These are phyloP conservation scores for Apodemia duryi DNA, from an alignment of 2,888 invertebrate genomes.

Conservation along the genomic window DNA sequence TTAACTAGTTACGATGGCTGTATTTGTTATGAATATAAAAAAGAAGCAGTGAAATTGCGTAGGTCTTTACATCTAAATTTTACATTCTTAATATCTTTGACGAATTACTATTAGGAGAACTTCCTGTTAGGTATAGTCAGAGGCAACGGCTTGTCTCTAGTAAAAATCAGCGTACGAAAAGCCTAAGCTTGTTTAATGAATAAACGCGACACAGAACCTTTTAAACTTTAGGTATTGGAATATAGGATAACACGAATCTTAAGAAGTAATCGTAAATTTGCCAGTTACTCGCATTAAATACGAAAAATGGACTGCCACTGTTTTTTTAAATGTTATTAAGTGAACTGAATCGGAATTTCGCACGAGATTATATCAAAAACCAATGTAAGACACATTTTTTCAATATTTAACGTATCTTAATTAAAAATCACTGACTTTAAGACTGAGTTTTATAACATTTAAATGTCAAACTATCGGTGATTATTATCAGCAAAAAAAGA, in stretches of 20 bases:
- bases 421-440: not conserved
- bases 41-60: no score
- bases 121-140: no score
- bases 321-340: conserved; percentile 32
- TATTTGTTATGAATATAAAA: no score
- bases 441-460: not conserved
- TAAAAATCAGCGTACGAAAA: not conserved
- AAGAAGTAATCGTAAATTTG: not conserved
- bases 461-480: not conserved
- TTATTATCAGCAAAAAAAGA: not conserved
- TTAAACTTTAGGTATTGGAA: not conserved
- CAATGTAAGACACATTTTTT: conserved; percentile 17
- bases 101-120: no score
- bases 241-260: not conserved
- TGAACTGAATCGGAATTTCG: conserved; percentile 35
- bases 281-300: conserved; percentile 18
- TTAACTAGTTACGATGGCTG: no score
- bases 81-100: no score
- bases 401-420: not conserved
- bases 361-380: conserved; percentile 31
- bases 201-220: not conserved
- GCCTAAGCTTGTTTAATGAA: not conserved
- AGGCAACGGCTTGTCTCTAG: no score
- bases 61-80: no score
- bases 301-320: conserved; percentile 33